Base-by-base conservation (phyloP, 2,888 invertebrate species). In the Graphium colonna region DNA sequence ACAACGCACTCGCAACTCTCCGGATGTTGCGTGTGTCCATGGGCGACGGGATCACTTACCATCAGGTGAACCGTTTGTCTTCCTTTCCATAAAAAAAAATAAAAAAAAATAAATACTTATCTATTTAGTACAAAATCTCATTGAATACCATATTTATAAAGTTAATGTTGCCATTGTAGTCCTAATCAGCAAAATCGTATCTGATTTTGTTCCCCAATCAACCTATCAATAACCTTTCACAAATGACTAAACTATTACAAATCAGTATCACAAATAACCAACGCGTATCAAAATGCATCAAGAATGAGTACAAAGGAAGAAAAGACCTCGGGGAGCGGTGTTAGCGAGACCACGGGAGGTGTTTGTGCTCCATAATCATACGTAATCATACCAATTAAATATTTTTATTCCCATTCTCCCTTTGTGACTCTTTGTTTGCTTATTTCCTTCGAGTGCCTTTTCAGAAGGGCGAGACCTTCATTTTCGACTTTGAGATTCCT, bases 341-440 rank as follows among this genome's bases (percentile, higher is more conserved):
- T 58, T 63, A 59, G 57, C 13, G 51, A 52, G 59, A 58, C 79
- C 69, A 62, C 85, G 75, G 85, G 87, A 79, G 85, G 82, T 83
- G 82, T 85, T 82, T 84, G 82, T 82, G 65, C 68, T 64, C 68
- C 67, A 62, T 77, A 82, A 83, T 85, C 79, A 79, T 73, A 64
- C 65, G 69, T 83, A 85, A 87, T 85, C 79, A 85, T 78, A 75
- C 82, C 85, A 87, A 87, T 87, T 87, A 85, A 79, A 83, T 83
- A 79, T 84, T 85, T 85, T 84, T 78, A 76, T 85, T 82, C 79
- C 79, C 78, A 80, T 80, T 83, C 73, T 69, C 55, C 75, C 75
- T 78, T 84, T 86, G 75, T 56, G 51, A 61, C 63, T 65, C 74
- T 77, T 82, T 86, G 81, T 83, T 76, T 65, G 67, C 69, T 71